A percentile compares a stretch with the other conserved stretches of the same genome.
These are phyloP conservation scores for Muschampia plurimacula DNA, from an alignment of 2,888 invertebrate species.

Conservation along the genomic window DNA sequence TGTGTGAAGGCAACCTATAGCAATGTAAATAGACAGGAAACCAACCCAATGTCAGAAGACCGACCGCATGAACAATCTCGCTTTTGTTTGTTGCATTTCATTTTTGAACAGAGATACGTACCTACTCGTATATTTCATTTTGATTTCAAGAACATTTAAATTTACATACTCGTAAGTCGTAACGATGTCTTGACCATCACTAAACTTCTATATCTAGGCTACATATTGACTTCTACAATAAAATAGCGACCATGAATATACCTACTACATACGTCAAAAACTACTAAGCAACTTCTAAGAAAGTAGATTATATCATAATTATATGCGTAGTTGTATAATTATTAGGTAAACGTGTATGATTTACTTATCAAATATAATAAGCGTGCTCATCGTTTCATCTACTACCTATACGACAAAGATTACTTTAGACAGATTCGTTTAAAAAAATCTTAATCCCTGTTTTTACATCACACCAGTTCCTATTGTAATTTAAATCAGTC, in stretches of 20 bases:
- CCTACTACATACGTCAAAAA: conserved; percentile 3
- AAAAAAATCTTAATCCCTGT: background rate
- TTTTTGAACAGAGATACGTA: conserved; percentile 21
- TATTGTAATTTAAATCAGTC: conserved; percentile 69
- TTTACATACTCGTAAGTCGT: background rate
- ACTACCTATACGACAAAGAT: background rate
- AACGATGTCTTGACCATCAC: background rate
- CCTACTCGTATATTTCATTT: conserved; percentile 1
- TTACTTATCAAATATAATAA: conserved; percentile 5
- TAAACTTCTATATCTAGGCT: too few species aligned
- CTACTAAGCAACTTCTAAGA: conserved; percentile 2
- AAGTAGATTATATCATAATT: conserved; percentile 1
- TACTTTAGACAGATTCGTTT: conserved; percentile 8
- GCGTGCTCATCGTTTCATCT: conserved; percentile 1
- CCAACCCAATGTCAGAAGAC: conserved; percentile 74
- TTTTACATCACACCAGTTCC: background rate
- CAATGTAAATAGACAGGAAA: conserved; percentile 82
- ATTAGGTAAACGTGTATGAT: conserved; percentile 7
- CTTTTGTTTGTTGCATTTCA: conserved; percentile 44
- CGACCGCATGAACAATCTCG: conserved; percentile 51
- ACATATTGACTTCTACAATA: background rate
- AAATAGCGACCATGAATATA: conserved; percentile 4
- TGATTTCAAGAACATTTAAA: conserved; percentile 1
- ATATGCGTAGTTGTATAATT: conserved; percentile 6
- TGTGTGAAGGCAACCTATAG: conserved; percentile 79